Evolutionary conservation across 2,797 vertebrate genomes (phyloP).

Genomic region (Eulemur coronatus): DNA sequence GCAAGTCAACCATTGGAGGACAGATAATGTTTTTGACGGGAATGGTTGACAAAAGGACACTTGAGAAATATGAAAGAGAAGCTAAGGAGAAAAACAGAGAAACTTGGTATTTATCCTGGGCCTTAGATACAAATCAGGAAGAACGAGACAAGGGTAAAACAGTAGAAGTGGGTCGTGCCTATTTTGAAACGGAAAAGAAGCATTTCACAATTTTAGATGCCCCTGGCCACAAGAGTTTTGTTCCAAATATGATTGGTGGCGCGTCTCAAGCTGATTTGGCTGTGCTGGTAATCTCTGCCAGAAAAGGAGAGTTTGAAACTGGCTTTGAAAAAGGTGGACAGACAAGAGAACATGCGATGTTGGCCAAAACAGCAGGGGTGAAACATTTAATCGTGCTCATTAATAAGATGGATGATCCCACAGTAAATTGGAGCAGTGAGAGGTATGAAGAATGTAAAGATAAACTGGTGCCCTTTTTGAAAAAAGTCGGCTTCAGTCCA

Average conservation of each 20-base stretch:
- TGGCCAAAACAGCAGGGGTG: slow-evolving; percentile 97
- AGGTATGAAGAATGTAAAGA: slow-evolving; percentile 99
- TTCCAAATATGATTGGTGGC: slow-evolving; percentile 98
- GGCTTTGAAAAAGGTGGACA: slow-evolving; percentile 98
- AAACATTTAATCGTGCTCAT: slow-evolving; percentile 97
- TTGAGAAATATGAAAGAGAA: slow-evolving; percentile 98
- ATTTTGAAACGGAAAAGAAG: slow-evolving; percentile 98
- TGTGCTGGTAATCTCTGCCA: slow-evolving; percentile 96
- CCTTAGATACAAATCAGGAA: slow-evolving; percentile 97
- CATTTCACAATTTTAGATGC: slow-evolving; percentile 99
- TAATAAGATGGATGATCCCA: slow-evolving; percentile 99
- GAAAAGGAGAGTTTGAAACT: slow-evolving; percentile 98
- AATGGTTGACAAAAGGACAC: slow-evolving; percentile 98
- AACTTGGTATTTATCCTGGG: slow-evolving; percentile 99
- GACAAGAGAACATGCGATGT: slow-evolving; percentile 97
- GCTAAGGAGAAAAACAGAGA: slow-evolving; percentile 99
- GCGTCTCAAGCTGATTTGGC: slow-evolving; percentile 97
- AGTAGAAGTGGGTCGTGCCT: slow-evolving; percentile 96
- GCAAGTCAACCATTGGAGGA: slow-evolving; percentile 97
- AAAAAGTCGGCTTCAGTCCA: slow-evolving; percentile 98
- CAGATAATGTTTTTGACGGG: slow-evolving; percentile 99
- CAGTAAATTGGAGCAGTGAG: slow-evolving; percentile 97
- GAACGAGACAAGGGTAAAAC: slow-evolving; percentile 99
- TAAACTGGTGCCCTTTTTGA: slow-evolving; percentile 98
- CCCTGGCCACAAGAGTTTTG: slow-evolving; percentile 98